phyloP scores from a whole-genome alignment of 2,113 vertebrate species.

The Leptobrachium leishanense region DNA sequence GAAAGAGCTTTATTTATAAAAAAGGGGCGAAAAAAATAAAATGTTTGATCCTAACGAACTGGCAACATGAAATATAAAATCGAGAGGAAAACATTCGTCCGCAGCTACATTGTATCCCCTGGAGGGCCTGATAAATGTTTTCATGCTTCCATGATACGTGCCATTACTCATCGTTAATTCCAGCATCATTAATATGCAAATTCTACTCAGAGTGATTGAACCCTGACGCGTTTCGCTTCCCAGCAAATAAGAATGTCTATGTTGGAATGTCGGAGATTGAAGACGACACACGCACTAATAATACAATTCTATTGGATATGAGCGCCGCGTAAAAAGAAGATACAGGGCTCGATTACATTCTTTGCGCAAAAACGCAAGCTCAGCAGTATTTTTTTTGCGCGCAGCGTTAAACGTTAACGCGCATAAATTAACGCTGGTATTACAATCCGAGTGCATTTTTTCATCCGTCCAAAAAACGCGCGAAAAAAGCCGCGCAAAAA shows the following conservation, averaged over 20 bases:
- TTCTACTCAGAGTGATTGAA: neutral
- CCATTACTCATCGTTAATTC: neutral
- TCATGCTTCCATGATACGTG: neutral
- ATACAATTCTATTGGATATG: neutral
- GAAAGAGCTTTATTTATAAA: neutral
- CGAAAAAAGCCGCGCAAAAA: too few species aligned
- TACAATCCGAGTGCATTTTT: too few species aligned
- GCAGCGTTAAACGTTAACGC: too few species aligned
- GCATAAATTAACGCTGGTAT: too few species aligned
- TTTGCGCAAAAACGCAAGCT: too few species aligned
- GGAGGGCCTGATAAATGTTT: neutral
- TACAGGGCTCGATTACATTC: too few species aligned
- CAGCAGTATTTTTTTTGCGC: too few species aligned
- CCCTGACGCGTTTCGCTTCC: neutral
- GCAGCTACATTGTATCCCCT: neutral
- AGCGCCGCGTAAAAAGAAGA: too few species aligned
- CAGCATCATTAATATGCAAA: slow-evolving; percentile 16
- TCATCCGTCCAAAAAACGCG: too few species aligned
- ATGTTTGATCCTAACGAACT: neutral
- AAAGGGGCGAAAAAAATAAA: neutral
- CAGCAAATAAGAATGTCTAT: neutral
- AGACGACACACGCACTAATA: neutral
- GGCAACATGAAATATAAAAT: neutral
- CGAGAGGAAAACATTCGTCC: neutral
- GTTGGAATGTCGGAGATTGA: neutral